Base-by-base conservation (phyloP, 2,797 vertebrate species). In the Sciurus vulgaris region DNA sequence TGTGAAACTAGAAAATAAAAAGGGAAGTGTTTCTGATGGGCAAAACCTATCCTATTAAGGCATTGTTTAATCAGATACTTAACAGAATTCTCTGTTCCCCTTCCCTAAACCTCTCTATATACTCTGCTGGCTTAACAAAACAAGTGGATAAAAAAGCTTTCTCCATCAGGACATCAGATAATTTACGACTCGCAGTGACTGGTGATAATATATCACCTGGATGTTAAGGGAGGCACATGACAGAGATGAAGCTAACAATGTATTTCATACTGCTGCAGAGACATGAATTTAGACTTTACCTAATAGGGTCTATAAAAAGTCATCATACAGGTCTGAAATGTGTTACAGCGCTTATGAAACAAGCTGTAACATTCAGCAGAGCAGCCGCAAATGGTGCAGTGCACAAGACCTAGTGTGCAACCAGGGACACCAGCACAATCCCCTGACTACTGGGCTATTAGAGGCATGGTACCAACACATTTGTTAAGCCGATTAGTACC, bases 251-350 rank as follows among this genome's bases (percentile, higher is more conserved):
- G 67, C 59, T 95, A 93, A 96, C 17, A 85, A 11, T 86, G 7
- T 92, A 94, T 96, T 96, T 96, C 65, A 86, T 76, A 65, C 8
- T 13, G 28, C n/a, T 76, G 30, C n/a, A 95, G 96, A 97, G 85
- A 81, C 2, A 15, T 44, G 95, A 96, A 89, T 56, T 94, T 84
- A 33, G 51, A 93, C 89, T 81, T 96, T 41, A 67, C 63, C 8
- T 94, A 93, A 95, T 10, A 70, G 67, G 28, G 7, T 88, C 33
- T 67, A 74, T 87, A 93, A 95, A 59, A 97, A 91, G 26, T 61
- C 96, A 94, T 91, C 81, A 18, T 18, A 86, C 0, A 51, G 41
- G 8, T 26, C 54, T 95, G 77, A 28, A 96, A 74, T 8, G 76
- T 72, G 24, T 5, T 65, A 0, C 3, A 1, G 67, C 94, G 41